Conservation (phyloP, 2,888 invertebrate genomes). For the Podotricha telesiphe region DNA sequence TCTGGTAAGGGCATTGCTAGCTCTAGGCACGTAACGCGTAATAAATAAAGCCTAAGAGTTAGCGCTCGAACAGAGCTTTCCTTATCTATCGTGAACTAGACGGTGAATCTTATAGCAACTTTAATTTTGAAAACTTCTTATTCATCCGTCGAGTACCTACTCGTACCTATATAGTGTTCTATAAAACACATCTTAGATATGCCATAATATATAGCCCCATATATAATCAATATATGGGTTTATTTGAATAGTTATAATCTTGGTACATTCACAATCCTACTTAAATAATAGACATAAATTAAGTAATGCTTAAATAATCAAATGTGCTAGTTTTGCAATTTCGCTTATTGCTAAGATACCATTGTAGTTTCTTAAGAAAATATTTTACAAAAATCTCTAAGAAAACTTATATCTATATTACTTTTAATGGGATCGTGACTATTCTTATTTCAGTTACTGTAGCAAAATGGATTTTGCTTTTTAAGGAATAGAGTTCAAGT, state of each 20-base stretch:
- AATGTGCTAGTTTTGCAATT: slow-evolving; percentile 31
- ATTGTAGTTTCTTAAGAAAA: slow-evolving; percentile 46
- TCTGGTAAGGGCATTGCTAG: slow-evolving; percentile 60
- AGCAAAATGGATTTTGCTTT: slow-evolving; percentile 46
- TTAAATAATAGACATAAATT: background rate
- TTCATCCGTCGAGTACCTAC: slow-evolving; percentile 20
- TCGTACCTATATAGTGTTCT: too few species aligned
- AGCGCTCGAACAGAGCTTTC: slow-evolving; percentile 66
- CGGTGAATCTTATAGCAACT: slow-evolving; percentile 68
- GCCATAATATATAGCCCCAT: background rate
- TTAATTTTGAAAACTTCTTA: slow-evolving; percentile 50
- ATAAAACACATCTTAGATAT: too few species aligned
- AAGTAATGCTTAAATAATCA: slow-evolving; percentile 11
- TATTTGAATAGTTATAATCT: background rate
- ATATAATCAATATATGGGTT: background rate
- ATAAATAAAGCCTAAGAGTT: slow-evolving; percentile 77
- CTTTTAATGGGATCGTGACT: slow-evolving; percentile 64
- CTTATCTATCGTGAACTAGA: slow-evolving; percentile 69
- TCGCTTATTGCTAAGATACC: slow-evolving; percentile 41
- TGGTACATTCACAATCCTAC: background rate
- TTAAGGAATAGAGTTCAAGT: slow-evolving; percentile 49
- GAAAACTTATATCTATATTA: slow-evolving; percentile 56
- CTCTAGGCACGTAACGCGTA: slow-evolving; percentile 74
- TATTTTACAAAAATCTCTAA: slow-evolving; percentile 57
- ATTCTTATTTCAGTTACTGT: slow-evolving; percentile 50